These are phyloP conservation scores for Pristionchus pacificus DNA, from an alignment of 1,140 invertebrate genomes.

Conservation along the genomic window DNA sequence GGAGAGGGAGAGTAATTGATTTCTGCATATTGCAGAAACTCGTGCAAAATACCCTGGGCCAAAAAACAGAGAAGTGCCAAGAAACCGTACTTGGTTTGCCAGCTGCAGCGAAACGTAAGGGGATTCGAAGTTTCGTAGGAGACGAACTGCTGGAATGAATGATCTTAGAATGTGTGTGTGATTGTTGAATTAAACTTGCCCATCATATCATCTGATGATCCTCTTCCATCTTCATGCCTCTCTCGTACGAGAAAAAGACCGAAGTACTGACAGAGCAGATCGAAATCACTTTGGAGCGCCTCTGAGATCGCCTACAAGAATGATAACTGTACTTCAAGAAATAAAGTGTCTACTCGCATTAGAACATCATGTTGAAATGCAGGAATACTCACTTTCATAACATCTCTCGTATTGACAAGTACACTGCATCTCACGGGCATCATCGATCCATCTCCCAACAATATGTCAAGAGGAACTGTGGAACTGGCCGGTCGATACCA, in stretches of 20 bases:
- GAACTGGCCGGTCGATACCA: slow-evolving; percentile 64
- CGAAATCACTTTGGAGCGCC: slow-evolving; percentile 70
- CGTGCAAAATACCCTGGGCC: no score
- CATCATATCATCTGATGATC: slow-evolving; percentile 60
- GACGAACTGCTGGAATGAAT: slow-evolving; percentile 69
- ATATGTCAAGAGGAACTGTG: slow-evolving; percentile 75
- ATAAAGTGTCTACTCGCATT: background rate
- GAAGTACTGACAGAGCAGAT: slow-evolving; percentile 75
- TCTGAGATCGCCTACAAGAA: slow-evolving; percentile 2
- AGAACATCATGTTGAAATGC: background rate
- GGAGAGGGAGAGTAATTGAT: no score
- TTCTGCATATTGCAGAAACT: no score
- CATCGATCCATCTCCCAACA: slow-evolving; percentile 77
- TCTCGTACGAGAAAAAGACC: slow-evolving; percentile 77
- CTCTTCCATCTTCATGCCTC: slow-evolving; percentile 69
- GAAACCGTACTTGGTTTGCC: slow-evolving; percentile 58
- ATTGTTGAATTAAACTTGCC: slow-evolving; percentile 21
- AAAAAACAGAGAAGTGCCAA: no score
- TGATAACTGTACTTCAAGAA: slow-evolving; percentile 8
- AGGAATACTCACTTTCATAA: slow-evolving; percentile 67
- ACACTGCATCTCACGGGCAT: slow-evolving; percentile 75
- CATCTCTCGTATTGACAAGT: slow-evolving; percentile 74
- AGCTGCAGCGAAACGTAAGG: slow-evolving; percentile 81
- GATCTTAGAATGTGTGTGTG: slow-evolving; percentile 32
- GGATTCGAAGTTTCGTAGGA: slow-evolving; percentile 90